These are phyloP conservation scores for Panopea generosa DNA, from an alignment of 2,888 invertebrate species.

Conservation along the genomic window DNA sequence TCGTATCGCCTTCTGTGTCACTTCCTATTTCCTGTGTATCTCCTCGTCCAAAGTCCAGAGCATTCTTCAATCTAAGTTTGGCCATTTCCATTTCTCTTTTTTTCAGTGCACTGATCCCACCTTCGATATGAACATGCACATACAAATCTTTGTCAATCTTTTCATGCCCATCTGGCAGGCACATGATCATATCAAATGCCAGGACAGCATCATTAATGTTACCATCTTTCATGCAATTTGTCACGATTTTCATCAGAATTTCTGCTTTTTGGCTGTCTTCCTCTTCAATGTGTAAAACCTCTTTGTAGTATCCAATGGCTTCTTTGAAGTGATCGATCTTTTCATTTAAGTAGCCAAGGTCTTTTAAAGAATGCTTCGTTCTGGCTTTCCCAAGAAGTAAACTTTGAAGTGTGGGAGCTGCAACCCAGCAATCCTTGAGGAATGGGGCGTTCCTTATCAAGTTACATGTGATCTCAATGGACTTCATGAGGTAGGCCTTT, in stretches of 20 bases:
- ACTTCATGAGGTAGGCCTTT: conserved; percentile 27
- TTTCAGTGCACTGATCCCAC: conserved; percentile 27
- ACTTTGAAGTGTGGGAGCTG: conserved; percentile 19
- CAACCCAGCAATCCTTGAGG: conserved; percentile 35
- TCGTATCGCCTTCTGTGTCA: not conserved
- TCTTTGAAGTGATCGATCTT: conserved; percentile 27
- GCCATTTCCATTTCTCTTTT: conserved; percentile 18
- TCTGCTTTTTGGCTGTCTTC: conserved; percentile 9
- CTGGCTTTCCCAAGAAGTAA: conserved; percentile 13
- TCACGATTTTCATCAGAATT: conserved; percentile 18
- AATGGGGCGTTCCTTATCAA: conserved; percentile 23
- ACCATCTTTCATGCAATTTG: not conserved
- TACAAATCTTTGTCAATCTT: conserved; percentile 19
- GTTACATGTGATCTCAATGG: conserved; percentile 24
- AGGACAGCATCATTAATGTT: conserved; percentile 38
- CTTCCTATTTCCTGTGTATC: not conserved
- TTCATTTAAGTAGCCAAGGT: conserved; percentile 23
- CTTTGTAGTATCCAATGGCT: conserved; percentile 13
- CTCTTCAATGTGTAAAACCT: conserved; percentile 12
- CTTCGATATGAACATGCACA: conserved; percentile 25
- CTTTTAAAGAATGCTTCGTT: conserved; percentile 18
- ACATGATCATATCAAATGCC: conserved; percentile 25
- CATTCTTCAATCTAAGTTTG: conserved; percentile 22
- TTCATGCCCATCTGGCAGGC: conserved; percentile 16
- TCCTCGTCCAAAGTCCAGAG: conserved; percentile 9